Conservation (phyloP, 2,888 invertebrate genomes). For the Heliconius ismenius region DNA sequence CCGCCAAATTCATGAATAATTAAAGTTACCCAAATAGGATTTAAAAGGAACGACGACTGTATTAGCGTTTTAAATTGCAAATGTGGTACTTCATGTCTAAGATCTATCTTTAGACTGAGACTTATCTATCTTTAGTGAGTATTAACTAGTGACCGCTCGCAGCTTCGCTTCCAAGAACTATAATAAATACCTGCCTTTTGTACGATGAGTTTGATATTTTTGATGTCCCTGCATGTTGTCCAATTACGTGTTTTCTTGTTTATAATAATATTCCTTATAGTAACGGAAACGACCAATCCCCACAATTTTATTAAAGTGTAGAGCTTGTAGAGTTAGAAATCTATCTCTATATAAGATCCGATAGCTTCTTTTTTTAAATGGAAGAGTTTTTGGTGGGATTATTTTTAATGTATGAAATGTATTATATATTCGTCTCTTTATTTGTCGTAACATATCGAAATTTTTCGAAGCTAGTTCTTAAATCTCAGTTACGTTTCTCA, state of each 20-base stretch:
- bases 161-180: background rate
- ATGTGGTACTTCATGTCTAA: conserved; percentile 8
- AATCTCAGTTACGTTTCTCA: too few species aligned
- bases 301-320: background rate
- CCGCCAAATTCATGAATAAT: conserved; percentile 18
- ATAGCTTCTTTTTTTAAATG: background rate
- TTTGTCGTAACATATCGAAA: too few species aligned
- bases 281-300: background rate
- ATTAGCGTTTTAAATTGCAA: conserved; percentile 9
- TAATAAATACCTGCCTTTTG: background rate
- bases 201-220: background rate
- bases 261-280: background rate
- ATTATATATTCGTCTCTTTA: too few species aligned
- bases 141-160: background rate
- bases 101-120: background rate
- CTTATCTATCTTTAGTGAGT: background rate
- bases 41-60: conserved; percentile 8
- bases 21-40: conserved; percentile 17
- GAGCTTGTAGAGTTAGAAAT: background rate
- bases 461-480: too few species aligned
- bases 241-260: background rate
- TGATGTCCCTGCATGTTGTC: background rate
- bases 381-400: background rate
- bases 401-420: background rate
- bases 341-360: background rate